Conservation (phyloP, 2,888 invertebrate genomes). For the Sylvicola fuscatus region DNA sequence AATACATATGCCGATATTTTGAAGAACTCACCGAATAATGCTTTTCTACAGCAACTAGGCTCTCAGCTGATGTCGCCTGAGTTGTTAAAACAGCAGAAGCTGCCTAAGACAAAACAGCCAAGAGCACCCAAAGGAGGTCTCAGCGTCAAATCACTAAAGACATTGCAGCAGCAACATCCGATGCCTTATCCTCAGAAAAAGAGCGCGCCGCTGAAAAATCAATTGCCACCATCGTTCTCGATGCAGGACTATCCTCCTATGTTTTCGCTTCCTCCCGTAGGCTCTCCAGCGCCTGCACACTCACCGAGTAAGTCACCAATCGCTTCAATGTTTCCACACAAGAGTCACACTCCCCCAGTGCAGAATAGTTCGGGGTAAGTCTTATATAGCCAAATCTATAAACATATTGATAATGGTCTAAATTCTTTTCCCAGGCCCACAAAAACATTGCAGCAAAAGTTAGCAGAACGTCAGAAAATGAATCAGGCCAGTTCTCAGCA, state of each 20-base stretch:
- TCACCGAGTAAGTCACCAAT: constrained; percentile 18
- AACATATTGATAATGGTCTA: no score
- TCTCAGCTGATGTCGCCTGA: neutral
- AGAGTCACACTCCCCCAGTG: constrained; percentile 10
- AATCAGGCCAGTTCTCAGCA: no score
- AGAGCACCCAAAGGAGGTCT: constrained; percentile 3
- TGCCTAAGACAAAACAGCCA: constrained; percentile 2
- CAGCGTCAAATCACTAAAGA: neutral
- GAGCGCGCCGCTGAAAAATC: neutral
- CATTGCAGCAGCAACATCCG: constrained; percentile 5
- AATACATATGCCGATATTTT: constrained; percentile 11
- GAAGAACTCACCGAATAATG: constrained; percentile 3
- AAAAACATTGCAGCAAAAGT: constrained; percentile 45
- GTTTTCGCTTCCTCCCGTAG: constrained; percentile 4
- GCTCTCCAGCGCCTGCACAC: neutral
- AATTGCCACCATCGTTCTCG: neutral
- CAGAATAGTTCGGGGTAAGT: no score
- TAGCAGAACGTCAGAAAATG: constrained; percentile 30
- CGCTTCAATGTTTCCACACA: constrained; percentile 10
- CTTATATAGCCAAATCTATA: no score
- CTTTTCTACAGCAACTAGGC: no score
- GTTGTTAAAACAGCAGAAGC: neutral
- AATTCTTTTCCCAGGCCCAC: constrained; percentile 25
- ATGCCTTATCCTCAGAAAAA: neutral
- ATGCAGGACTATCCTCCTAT: neutral